Conservation (phyloP, 2,888 invertebrate species). For the Mesopsocus fuscifrons region DNA sequence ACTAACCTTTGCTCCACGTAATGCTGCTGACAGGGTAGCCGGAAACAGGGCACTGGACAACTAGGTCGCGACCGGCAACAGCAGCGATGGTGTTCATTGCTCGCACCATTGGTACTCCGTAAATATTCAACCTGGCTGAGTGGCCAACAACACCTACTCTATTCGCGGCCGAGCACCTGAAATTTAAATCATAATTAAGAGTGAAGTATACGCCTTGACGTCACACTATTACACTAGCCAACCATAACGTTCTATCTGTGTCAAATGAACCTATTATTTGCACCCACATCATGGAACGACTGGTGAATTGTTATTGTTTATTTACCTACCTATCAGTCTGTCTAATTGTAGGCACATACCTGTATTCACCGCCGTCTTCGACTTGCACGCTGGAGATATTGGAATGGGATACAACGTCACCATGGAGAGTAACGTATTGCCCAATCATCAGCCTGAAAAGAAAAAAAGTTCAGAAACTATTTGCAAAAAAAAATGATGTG, state of each 20-base stretch:
- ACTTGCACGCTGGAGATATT: conserved; percentile 25
- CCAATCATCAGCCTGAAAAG: conserved; percentile 24
- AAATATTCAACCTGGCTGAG: conserved; percentile 32
- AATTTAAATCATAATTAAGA: too few relatives aligned
- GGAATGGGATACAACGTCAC: conserved; percentile 26
- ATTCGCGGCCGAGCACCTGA: conserved; percentile 30
- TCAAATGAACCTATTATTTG: too few relatives aligned
- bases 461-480: not conserved
- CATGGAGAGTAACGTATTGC: conserved; percentile 25
- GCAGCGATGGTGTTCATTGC: conserved; percentile 22
- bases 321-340: too few relatives aligned
- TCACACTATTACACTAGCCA: too few relatives aligned
- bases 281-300: too few relatives aligned
- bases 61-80: conserved; percentile 22
- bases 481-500: too few relatives aligned
- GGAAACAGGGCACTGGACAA: conserved; percentile 23
- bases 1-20: conserved; percentile 29
- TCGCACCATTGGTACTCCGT: conserved; percentile 23
- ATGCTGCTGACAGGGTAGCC: conserved; percentile 23
- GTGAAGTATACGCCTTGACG: too few relatives aligned
- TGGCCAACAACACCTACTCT: conserved; percentile 29
- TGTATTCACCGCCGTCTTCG: conserved; percentile 26
- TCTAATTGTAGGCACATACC: too few relatives aligned
- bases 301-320: too few relatives aligned
- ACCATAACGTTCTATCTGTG: too few relatives aligned